A percentile compares a stretch with the other conserved stretches of the same genome.
These are phyloP conservation scores for Meriones psammophilus DNA, from an alignment of 2,797 vertebrate species.

Conservation along the genomic window DNA sequence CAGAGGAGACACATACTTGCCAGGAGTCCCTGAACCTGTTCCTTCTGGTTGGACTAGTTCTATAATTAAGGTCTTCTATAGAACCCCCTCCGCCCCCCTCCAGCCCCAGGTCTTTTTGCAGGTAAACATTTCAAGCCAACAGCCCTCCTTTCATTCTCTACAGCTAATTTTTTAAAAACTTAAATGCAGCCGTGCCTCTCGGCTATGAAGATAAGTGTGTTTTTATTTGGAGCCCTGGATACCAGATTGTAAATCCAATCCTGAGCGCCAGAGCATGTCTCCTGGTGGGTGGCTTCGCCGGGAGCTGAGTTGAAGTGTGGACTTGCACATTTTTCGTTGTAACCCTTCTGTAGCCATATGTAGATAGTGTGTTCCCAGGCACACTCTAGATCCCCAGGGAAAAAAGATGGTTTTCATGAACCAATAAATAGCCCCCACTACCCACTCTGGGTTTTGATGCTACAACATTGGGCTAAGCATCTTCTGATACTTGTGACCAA, in stretches of 20 bases:
- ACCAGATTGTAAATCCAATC: constrained; percentile 71
- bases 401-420: neutral
- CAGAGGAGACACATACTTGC: constrained; percentile 27
- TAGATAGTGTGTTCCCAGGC: neutral
- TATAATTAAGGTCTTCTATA: constrained; percentile 71
- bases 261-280: constrained; percentile 34
- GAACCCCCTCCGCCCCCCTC: too few species aligned
- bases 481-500: neutral
- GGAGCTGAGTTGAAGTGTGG: constrained; percentile 22
- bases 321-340: neutral
- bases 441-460: neutral
- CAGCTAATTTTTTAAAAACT: constrained; percentile 74
- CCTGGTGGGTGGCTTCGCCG: constrained; percentile 67
- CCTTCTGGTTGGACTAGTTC: constrained; percentile 53
- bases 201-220: constrained; percentile 75
- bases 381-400: neutral
- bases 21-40: constrained; percentile 55
- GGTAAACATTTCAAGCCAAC: constrained; percentile 64
- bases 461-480: neutral
- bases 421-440: neutral
- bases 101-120: constrained; percentile 56
- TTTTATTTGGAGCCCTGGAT: constrained; percentile 65
- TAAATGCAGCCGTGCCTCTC: constrained; percentile 62
- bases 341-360: neutral
- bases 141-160: constrained; percentile 47